Percentiles rank a stretch among this genome's conserved stretches.
Evolutionary conservation across 2,113 vertebrate species (phyloP).

Genomic region (Xyliphius kryptos): DNA sequence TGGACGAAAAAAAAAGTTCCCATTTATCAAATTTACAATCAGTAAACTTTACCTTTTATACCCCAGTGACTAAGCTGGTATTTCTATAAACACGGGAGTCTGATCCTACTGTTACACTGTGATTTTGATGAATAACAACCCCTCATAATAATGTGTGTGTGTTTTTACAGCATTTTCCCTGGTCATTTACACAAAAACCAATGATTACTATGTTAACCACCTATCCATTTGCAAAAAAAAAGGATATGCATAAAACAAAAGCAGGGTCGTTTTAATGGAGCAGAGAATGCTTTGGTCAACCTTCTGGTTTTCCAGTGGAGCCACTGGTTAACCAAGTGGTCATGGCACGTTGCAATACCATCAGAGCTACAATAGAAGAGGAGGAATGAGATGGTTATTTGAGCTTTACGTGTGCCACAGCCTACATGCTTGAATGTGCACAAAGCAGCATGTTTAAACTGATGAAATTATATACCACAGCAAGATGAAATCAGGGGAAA

Average conservation of each 20-base stretch:
- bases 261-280: constrained; percentile 33
- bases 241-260: constrained; percentile 13
- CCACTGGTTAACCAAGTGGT: constrained; percentile 46
- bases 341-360: constrained; percentile 6
- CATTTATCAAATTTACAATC: constrained; percentile 1
- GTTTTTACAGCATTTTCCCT: neutral
- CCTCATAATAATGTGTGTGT: constrained; percentile 10
- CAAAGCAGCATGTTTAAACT: too few relatives aligned
- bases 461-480: too few relatives aligned
- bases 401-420: too few relatives aligned
- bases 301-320: constrained; percentile 47
- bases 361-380: neutral
- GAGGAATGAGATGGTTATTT: too few relatives aligned
- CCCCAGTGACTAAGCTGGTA: neutral
- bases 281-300: constrained; percentile 37
- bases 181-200: constrained; percentile 16
- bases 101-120: constrained; percentile 3
- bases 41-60: neutral
- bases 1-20: constrained; percentile 5
- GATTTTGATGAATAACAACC: neutral
- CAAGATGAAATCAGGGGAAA: too few relatives aligned
- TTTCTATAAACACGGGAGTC: neutral
- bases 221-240: neutral
- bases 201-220: constrained; percentile 2
- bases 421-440: too few relatives aligned